These are phyloP conservation scores for Stichopus horrens DNA, from an alignment of 53 echinoderm and acorn worm genomes.

Conservation along the genomic window DNA sequence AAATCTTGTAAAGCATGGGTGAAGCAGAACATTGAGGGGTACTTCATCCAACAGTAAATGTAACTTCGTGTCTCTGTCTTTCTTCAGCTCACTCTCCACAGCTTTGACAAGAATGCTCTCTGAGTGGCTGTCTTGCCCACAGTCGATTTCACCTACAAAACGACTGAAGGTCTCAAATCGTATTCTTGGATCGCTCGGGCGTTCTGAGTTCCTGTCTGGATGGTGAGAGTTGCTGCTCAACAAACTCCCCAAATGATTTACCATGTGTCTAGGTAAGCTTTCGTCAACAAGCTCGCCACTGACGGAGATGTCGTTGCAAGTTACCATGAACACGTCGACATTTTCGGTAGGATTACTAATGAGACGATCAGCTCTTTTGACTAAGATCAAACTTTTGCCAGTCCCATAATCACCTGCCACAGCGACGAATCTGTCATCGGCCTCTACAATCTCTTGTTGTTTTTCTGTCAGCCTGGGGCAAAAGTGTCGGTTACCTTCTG, in stretches of 20 bases:
- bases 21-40: not conserved
- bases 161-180: not conserved
- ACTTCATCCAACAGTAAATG: conserved; percentile 33
- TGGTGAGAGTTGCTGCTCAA: not conserved
- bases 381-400: conserved; percentile 34
- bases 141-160: not conserved
- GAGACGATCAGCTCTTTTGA: not conserved
- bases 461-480: not conserved
- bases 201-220: no score
- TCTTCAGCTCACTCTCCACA: not conserved
- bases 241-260: not conserved
- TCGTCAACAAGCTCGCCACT: conserved; percentile 7
- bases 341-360: no score
- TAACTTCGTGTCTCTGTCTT: not conserved
- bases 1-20: not conserved
- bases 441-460: not conserved
- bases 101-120: not conserved
- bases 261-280: conserved; percentile 1
- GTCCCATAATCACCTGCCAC: conserved; percentile 35
- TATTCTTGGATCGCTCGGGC: not conserved
- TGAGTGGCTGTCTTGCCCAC: not conserved
- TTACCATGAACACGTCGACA: not conserved
- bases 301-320: not conserved
- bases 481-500: not conserved
- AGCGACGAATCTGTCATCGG: not conserved